Evolutionary conservation across 1,140 invertebrate genomes (phyloP).

Genomic region (Cotesia chilonis): DNA sequence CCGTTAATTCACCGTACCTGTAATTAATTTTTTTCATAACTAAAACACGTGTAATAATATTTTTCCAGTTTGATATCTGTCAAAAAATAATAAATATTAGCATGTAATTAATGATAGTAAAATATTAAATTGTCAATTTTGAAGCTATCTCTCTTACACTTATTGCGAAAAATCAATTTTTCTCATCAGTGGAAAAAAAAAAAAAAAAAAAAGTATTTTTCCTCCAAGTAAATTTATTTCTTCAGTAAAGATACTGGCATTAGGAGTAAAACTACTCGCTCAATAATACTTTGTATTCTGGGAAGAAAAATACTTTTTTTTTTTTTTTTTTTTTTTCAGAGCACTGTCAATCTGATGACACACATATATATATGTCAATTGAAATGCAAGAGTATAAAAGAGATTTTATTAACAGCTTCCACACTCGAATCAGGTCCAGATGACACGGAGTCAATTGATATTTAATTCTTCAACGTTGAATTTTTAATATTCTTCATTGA

Average conservation of each 20-base stretch:
- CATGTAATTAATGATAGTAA: no score
- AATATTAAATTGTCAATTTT: slow-evolving; percentile 45
- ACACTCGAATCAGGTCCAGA: slow-evolving; percentile 61
- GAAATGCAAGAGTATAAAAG: slow-evolving; percentile 38
- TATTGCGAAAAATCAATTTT: slow-evolving; percentile 34
- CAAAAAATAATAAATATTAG: slow-evolving; percentile 8
- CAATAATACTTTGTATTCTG: no score
- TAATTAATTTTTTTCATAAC: slow-evolving; percentile 49
- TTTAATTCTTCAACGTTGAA: slow-evolving; percentile 47
- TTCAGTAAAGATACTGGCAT: no score
- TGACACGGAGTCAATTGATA: slow-evolving; percentile 64
- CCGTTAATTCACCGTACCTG: slow-evolving; percentile 51
- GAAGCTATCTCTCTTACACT: slow-evolving; percentile 30
- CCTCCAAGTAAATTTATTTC: no score
- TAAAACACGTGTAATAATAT: slow-evolving; percentile 56
- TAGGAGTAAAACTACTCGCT: no score
- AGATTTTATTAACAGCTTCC: slow-evolving; percentile 50
- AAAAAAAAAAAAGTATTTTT: no score
- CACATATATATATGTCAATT: no score
- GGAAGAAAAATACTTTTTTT: no score
- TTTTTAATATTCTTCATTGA: neutral
- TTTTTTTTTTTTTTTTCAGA: no score
- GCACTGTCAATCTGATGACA: no score
- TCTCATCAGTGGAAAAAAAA: slow-evolving; percentile 31
- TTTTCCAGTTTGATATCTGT: slow-evolving; percentile 56